These are phyloP conservation scores for Entomyzon cyanotis DNA, from an alignment of 2,113 vertebrate genomes.

Conservation along the genomic window DNA sequence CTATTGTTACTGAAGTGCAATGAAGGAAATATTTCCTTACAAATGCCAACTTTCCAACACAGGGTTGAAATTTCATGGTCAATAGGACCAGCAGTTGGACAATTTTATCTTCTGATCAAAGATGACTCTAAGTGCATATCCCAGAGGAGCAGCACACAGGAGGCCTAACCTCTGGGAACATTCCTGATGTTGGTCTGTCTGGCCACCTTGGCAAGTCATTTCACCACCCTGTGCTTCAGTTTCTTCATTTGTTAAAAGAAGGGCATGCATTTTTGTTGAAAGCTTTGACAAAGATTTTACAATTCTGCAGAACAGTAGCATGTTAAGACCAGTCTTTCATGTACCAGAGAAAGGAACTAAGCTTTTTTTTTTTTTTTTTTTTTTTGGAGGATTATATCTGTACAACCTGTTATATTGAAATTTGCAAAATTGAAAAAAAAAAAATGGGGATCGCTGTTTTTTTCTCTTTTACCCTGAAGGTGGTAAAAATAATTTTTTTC, in stretches of 20 bases:
- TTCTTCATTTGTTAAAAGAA: not conserved
- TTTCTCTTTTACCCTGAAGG: not conserved
- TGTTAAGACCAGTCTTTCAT: not conserved
- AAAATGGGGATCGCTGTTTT: not conserved
- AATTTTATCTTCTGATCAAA: not conserved
- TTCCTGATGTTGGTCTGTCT: fast-evolving
- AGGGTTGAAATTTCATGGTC: not conserved
- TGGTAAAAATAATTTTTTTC: not conserved
- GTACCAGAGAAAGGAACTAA: not conserved
- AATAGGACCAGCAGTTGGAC: not conserved
- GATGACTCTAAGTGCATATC: not conserved
- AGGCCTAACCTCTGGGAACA: not conserved
- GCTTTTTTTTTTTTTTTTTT: not conserved
- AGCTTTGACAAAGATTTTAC: not conserved
- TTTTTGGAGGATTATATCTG: not conserved
- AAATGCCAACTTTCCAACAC: not conserved
- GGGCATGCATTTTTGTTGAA: not conserved
- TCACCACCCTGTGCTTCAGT: not conserved
- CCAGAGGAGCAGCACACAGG: not conserved
- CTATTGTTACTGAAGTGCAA: not conserved
- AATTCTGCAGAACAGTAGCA: not conserved
- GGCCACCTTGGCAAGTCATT: not conserved
- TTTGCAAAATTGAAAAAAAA: not conserved
- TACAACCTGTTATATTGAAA: not conserved
- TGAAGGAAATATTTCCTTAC: not conserved